Conservation (phyloP, 2,113 vertebrate genomes). For the Mustela nigripes region DNA sequence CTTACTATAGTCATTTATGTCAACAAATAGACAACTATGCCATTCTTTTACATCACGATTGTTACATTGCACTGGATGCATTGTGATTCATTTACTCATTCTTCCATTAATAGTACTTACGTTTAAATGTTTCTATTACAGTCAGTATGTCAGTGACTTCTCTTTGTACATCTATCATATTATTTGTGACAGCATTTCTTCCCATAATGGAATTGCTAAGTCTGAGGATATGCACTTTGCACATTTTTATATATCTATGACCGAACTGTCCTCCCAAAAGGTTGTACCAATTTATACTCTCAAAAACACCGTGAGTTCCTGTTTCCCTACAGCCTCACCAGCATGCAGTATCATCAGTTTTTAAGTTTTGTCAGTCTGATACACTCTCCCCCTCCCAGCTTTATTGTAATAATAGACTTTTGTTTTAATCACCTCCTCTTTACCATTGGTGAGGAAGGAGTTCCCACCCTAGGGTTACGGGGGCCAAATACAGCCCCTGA, state of each 20-base stretch:
- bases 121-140: background rate
- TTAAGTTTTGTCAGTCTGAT: constrained; percentile 10
- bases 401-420: background rate
- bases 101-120: background rate
- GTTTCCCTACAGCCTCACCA: background rate
- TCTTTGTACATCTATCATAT: background rate
- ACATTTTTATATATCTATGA: background rate
- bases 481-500: background rate
- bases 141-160: background rate
- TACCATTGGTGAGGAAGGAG: background rate
- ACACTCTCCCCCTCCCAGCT: background rate
- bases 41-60: background rate
- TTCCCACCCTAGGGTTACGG: background rate
- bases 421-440: background rate
- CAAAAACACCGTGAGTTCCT: constrained; percentile 1
- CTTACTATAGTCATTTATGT: background rate
- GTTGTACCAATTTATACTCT: background rate
- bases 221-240: background rate
- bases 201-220: background rate
- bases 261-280: background rate
- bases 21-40: background rate
- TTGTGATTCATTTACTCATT: background rate
- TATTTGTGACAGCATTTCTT: constrained; percentile 31
- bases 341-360: background rate
- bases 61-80: background rate